Evolutionary conservation across 2,888 invertebrate genomes (phyloP), one percentile per base, ranked within the genome.

Genomic region (Tuta absoluta): DNA sequence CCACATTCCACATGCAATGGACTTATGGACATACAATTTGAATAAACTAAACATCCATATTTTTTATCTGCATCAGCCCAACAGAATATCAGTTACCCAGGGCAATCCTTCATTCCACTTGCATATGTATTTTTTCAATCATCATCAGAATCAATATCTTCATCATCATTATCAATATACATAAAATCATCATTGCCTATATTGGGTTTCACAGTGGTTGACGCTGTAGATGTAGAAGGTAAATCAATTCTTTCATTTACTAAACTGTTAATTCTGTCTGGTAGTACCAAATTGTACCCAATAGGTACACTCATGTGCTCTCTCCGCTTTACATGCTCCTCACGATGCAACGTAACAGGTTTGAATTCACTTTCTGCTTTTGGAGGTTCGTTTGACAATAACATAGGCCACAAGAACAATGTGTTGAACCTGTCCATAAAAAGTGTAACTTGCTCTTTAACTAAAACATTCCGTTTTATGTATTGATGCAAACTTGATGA

Each of bases 401-500:
- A 14, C 51, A 66, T 45, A 2, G 66, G 66, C 66, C 66, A 66
- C n/a, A 62, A 11, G 51, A 66, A 66, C 11, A 66, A 33, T 7
- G 28, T 59, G 23, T 49, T 62, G 28, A 64, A 62, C 11, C 66
- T 60, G 14, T 65, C 67, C 11, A 63, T 53, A 11, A 61, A 64
- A 4, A 64, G 33, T 1, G 28, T 11, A 0, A 63, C 21, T 49
- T 64, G 64, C 33, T 67, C 68, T 38, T 51, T 48, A 1, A 59
- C 5, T 23, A 60, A 45, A n/a, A 24, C 17, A 64, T 64, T 64
- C 19, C 51, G 33, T 21, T 51, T 49, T 38, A 37, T 23, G n/a
- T 33, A 23, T 23, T 51, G 38, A 48, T 63, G 28, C 19, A 48
- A 14, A 17, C 28, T 58, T 48, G n/a, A 19, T 4, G 41, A 21